Conservation (phyloP, 2,113 vertebrate species). For the Carlito syrichta region DNA sequence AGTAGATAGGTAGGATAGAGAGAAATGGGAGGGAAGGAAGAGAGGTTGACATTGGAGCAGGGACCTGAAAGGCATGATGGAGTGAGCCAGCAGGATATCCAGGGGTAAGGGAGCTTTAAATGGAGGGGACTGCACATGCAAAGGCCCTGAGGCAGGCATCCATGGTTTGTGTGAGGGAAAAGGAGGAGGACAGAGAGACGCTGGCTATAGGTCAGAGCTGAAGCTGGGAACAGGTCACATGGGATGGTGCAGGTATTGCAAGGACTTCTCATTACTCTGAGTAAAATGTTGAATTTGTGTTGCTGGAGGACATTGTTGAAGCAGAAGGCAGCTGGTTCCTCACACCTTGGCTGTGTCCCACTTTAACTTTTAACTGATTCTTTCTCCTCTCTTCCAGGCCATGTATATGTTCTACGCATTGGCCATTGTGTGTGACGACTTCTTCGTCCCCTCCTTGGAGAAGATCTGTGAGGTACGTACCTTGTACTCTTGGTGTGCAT, state of each 20-base stretch:
- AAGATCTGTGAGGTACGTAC: conserved; percentile 95
- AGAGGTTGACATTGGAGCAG: background rate
- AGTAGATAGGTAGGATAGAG: background rate
- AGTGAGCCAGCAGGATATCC: background rate
- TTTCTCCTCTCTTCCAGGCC: conserved; percentile 83
- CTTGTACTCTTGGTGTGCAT: background rate
- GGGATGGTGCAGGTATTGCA: background rate
- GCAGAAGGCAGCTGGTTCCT: background rate
- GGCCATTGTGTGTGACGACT: conserved; percentile 97
- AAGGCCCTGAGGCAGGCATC: background rate
- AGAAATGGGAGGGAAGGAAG: background rate
- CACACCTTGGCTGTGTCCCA: background rate
- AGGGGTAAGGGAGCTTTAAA: background rate
- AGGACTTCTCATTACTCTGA: background rate
- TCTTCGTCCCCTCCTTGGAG: conserved; percentile 97
- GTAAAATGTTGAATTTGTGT: background rate
- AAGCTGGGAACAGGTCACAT: background rate
- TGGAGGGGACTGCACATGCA: background rate
- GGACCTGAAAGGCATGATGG: background rate
- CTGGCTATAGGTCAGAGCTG: background rate
- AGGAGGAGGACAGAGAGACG: background rate
- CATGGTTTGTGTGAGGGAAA: background rate
- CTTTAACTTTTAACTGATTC: background rate
- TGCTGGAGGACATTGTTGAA: background rate
- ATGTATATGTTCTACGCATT: conserved; percentile 99